Conservation (phyloP, 2,888 invertebrate species). For the Phengaris alcon region DNA sequence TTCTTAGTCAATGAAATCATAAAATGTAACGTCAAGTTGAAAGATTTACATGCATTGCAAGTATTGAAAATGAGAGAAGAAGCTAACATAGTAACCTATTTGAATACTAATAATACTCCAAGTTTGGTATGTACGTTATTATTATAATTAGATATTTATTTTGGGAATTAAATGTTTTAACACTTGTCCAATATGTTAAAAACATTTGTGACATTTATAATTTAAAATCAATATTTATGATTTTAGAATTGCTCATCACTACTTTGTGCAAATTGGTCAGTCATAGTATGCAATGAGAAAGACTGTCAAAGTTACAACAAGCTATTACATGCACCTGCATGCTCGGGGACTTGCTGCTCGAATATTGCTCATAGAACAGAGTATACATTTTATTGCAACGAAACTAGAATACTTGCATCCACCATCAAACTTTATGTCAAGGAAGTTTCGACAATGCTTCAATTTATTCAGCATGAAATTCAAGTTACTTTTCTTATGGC, state of each 20-base stretch:
- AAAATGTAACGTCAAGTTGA: conserved; percentile 57
- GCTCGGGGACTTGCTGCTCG: conserved; percentile 54
- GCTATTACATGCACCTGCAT: conserved; percentile 54
- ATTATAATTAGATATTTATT: conserved; percentile 11
- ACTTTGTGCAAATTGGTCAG: conserved; percentile 63
- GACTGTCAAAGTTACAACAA: conserved; percentile 55
- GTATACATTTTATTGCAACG: conserved; percentile 58
- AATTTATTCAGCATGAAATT: conserved; percentile 56
- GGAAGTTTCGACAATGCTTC: conserved; percentile 46
- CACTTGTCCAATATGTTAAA: too few species aligned
- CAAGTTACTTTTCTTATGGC: conserved; percentile 55
- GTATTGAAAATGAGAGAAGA: conserved; percentile 52
- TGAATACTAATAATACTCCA: conserved; percentile 37
- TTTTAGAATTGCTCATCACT: conserved; percentile 66
- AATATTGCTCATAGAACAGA: conserved; percentile 58
- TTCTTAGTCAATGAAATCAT: conserved; percentile 57
- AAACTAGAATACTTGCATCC: conserved; percentile 57
- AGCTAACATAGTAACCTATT: conserved; percentile 49
- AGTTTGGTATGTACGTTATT: conserved; percentile 49
- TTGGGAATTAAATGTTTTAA: not conserved
- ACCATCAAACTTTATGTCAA: conserved; percentile 55
- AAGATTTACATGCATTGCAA: conserved; percentile 64
- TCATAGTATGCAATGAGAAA: conserved; percentile 51
- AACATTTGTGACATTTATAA: too few species aligned
- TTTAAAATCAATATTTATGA: conserved; percentile 2